These are phyloP conservation scores for Hydrozoanthus tunicans DNA, from an alignment of 64 coral and sea anemone genomes.

Conservation along the genomic window DNA sequence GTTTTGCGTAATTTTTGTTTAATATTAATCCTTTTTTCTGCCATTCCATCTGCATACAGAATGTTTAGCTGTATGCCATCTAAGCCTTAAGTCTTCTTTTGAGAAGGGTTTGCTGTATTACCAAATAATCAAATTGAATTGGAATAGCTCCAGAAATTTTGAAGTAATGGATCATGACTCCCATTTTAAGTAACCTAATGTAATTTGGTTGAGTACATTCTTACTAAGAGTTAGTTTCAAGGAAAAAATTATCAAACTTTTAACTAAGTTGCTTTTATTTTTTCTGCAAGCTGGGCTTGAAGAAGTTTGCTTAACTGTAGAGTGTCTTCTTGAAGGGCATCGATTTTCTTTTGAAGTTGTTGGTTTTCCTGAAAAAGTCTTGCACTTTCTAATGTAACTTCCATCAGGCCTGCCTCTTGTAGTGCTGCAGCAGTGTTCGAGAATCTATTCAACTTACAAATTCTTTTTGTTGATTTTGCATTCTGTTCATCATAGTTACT, in stretches of 20 bases:
- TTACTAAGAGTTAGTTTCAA: neutral
- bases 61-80: too few species aligned
- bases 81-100: too few species aligned
- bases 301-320: conserved; percentile 70
- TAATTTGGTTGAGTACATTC: too few species aligned
- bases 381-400: conserved; percentile 83
- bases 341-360: conserved; percentile 83
- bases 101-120: too few species aligned
- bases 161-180: too few species aligned
- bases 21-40: too few species aligned
- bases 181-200: too few species aligned
- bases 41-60: too few species aligned
- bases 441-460: conserved; percentile 38
- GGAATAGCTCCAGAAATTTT: too few species aligned
- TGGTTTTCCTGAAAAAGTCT: conserved; percentile 84
- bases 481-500: neutral
- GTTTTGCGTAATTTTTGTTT: too few species aligned
- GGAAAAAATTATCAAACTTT: neutral
- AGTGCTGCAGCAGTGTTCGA: conserved; percentile 67
- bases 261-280: conserved; percentile 25
- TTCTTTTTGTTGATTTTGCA: conserved; percentile 17
- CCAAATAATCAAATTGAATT: too few species aligned
- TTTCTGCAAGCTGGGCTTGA: conserved; percentile 71
- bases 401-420: conserved; percentile 76
- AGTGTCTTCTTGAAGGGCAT: conserved; percentile 72